A percentile compares a stretch with the other conserved stretches of the same genome.
Conservation (phyloP, 2,797 vertebrate species). For the Lithobates pipiens region DNA sequence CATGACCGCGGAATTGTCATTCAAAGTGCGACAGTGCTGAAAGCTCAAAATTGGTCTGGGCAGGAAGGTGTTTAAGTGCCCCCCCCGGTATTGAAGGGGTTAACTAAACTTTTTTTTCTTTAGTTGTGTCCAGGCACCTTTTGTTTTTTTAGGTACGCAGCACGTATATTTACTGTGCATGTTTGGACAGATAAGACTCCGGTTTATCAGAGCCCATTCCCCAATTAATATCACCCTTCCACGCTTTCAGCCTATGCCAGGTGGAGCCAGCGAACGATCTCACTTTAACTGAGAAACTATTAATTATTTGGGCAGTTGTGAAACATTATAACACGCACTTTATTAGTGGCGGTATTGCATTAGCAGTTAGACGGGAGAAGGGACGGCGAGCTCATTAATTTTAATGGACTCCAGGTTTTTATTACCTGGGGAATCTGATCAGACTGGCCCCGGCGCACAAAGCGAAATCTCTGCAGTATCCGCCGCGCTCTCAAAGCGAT, state of each 20-base stretch:
- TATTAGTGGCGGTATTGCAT: slow-evolving; percentile 56
- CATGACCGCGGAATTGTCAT: too few relatives aligned
- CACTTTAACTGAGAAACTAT: slow-evolving; percentile 39
- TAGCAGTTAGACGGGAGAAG: slow-evolving; percentile 37
- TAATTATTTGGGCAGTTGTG: slow-evolving; percentile 55
- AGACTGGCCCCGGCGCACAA: slow-evolving; percentile 26
- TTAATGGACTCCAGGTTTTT: slow-evolving; percentile 54
- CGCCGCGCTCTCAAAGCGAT: neutral
- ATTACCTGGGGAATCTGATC: slow-evolving; percentile 46
- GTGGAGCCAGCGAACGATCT: slow-evolving; percentile 13
- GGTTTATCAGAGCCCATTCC: slow-evolving; percentile 36
- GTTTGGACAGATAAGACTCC: slow-evolving; percentile 10
- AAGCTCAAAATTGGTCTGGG: too few relatives aligned
- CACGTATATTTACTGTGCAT: slow-evolving; percentile 42
- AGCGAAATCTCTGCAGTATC: slow-evolving; percentile 25
- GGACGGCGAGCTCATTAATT: slow-evolving; percentile 51
- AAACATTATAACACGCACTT: slow-evolving; percentile 53
- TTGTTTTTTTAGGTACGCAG: neutral
- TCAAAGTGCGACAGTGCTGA: too few relatives aligned
- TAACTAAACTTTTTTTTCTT: too few relatives aligned
- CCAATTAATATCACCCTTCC: slow-evolving; percentile 44
- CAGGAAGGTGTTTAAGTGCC: too few relatives aligned
- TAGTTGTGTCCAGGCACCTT: neutral
- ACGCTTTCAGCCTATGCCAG: slow-evolving; percentile 12
- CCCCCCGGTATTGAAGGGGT: too few relatives aligned